A percentile compares a stretch with the other conserved stretches of the same genome.
Conservation (phyloP, 2,113 vertebrate genomes). For the Petrocephalus microphthalmus region DNA sequence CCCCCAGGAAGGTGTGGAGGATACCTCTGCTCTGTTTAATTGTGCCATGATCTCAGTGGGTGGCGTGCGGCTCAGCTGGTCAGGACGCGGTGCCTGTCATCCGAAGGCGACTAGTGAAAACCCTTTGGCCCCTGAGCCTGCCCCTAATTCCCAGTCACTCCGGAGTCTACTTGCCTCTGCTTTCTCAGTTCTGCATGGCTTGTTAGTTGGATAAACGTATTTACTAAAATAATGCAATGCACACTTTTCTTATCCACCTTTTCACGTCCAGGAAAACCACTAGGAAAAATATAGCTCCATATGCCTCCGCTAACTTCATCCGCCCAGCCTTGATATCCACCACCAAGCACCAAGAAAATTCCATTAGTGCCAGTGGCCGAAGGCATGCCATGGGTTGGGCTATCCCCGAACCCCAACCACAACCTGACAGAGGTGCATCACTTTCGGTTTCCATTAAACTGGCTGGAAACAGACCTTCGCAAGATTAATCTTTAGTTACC, state of each 20-base stretch:
- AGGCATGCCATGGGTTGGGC: not conserved
- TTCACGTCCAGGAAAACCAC: not conserved
- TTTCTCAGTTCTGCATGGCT: not conserved
- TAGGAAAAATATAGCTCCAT: not conserved
- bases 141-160: not conserved
- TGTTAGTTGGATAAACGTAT: not conserved
- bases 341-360: not conserved
- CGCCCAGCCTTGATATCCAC: not conserved
- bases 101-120: not conserved
- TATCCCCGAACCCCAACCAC: not conserved
- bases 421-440: not conserved
- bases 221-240: not conserved
- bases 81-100: not conserved
- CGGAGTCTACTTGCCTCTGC: not conserved
- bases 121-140: not conserved
- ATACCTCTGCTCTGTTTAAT: too few relatives aligned
- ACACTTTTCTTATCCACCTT: not conserved
- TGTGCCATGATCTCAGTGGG: not conserved
- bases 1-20: too few relatives aligned
- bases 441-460: not conserved
- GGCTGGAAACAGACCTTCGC: not conserved
- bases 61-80: not conserved
- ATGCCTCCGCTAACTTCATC: not conserved
- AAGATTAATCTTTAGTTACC: not conserved
- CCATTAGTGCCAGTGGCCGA: not conserved